phyloP scores from a whole-genome alignment of 2,113 vertebrate species.

The Chaetodon trifascialis region DNA sequence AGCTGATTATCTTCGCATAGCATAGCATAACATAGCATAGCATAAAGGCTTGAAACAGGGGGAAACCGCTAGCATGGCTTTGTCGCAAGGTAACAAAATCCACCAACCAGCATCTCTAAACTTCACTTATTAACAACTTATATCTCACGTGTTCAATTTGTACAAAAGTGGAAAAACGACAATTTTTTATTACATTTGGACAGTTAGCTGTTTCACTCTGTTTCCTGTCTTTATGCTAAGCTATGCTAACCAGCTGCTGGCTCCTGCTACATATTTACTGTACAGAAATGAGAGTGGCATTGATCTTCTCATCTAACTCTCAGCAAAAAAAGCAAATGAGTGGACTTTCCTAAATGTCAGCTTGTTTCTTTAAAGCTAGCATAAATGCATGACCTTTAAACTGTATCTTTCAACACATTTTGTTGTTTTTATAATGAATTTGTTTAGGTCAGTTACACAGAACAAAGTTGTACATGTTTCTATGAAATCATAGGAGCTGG shows the following conservation, averaged over 20 bases:
- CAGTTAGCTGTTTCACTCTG: too few relatives aligned
- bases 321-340: not conserved
- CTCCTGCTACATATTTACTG: not conserved
- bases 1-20: too few relatives aligned
- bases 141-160: not conserved
- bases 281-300: too few relatives aligned
- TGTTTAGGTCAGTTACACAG: not conserved
- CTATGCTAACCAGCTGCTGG: not conserved
- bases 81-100: not conserved
- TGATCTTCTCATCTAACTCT: constrained; percentile 1
- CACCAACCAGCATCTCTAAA: not conserved
- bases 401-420: not conserved
- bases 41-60: too few relatives aligned
- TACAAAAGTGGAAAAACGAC: not conserved
- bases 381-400: not conserved
- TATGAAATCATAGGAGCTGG: not conserved
- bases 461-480: not conserved
- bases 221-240: not conserved
- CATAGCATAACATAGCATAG: too few relatives aligned
- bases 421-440: not conserved
- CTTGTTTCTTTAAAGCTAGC: not conserved
- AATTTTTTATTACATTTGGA: not conserved
- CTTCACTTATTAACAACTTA: not conserved
- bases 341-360: not conserved
- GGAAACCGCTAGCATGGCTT: not conserved